Base-by-base conservation (phyloP, 2,888 invertebrate genomes). In the Athalia rosae region DNA sequence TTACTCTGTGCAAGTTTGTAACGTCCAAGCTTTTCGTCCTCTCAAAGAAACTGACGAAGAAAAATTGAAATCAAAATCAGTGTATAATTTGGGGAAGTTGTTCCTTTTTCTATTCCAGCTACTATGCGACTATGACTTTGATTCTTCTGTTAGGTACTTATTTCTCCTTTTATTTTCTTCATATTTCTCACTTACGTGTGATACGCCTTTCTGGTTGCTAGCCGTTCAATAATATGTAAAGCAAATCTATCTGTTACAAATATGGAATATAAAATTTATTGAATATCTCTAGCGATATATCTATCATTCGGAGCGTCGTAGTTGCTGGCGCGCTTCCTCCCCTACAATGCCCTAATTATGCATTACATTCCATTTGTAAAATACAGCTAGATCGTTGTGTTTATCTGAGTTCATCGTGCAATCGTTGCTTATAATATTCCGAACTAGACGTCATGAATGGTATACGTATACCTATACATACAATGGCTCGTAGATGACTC, bases 281-380 rank as follows among this genome's bases (percentile, higher is more conserved):
- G 50, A 62, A 74, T 28, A 28, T 74, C 74, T 74, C 61, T 28
- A 50, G 11, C 61, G 74, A 74, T 74, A 74, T 62, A 13, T 74
- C 9, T 67, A 28, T 48, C 58, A 64, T 5, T 28, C 62, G 28
- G 28, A 28, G 62, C 11, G n/a, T 74, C 61, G 4, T 9, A 61
- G 28, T 28, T 28, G 28, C 28, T 28, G 28, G 61, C 48, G 45
- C 74, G 45, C 79, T 76, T 67, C 79, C 81, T 84, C 83, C 79
- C 82, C 81, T 83, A 79, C 80, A 78, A 80, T 79, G 87, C 82
- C 82, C 87, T 82, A 86, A 87, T 87, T 87, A 85, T 83, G 77
- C 80, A 83, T 79, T 85, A 81, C 86, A 85, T 84, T 84, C 83
- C 83, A 85, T 86, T 87, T 83, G 80, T 81, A 82, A 84, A 84